Conservation (phyloP, 1,140 invertebrate genomes). For the Limonius californicus region DNA sequence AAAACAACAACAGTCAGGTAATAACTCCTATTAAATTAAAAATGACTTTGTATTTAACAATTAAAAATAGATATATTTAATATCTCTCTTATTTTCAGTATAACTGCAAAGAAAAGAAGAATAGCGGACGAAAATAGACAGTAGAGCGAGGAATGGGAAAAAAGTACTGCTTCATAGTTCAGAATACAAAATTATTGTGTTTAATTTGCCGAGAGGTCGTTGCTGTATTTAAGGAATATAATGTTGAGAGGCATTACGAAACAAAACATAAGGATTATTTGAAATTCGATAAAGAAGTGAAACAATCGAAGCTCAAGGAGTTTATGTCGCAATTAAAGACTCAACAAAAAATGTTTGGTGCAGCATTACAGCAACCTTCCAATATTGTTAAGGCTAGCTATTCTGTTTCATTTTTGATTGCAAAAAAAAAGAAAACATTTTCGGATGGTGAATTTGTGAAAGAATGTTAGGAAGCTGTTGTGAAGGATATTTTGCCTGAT, state of each 20-base stretch:
- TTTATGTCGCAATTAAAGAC: neutral
- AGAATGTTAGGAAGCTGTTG: constrained; percentile 34
- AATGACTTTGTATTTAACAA: constrained; percentile 10
- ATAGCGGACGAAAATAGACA: constrained; percentile 18
- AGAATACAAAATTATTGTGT: constrained; percentile 19
- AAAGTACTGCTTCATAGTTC: neutral
- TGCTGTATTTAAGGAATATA: constrained; percentile 34
- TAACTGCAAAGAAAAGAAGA: constrained; percentile 19
- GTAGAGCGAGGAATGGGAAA: neutral
- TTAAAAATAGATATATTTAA: constrained; percentile 1
- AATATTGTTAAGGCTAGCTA: constrained; percentile 28
- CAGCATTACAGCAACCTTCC: constrained; percentile 17
- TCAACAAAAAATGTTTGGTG: constrained; percentile 16
- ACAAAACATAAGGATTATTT: constrained; percentile 11
- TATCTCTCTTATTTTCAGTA: constrained; percentile 19
- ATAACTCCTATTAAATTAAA: neutral
- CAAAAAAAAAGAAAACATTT: constrained; percentile 37
- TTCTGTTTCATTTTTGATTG: constrained; percentile 32
- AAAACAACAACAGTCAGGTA: constrained; percentile 5
- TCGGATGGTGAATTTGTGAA: constrained; percentile 39
- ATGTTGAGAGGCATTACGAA: constrained; percentile 33
- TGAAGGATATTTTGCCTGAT: constrained; percentile 35
- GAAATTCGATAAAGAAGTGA: constrained; percentile 17
- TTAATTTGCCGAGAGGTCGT: constrained; percentile 28
- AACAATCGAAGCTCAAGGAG: constrained; percentile 20